Conservation (phyloP, 2,888 invertebrate genomes). For the Standfussiana lucernea region DNA sequence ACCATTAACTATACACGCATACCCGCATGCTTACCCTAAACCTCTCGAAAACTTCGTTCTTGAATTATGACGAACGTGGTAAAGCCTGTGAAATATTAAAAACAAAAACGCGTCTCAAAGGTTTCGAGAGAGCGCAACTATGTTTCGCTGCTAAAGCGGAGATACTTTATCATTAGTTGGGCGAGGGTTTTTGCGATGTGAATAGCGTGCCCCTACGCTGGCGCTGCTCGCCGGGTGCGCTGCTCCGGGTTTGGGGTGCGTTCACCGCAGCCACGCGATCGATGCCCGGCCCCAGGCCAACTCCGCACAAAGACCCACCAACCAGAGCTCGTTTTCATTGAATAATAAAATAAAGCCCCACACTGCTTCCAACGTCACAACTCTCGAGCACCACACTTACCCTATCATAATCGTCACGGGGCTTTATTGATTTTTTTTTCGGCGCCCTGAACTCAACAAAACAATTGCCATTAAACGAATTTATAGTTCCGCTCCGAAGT, state of each 20-base stretch:
- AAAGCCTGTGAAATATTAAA: constrained; percentile 50
- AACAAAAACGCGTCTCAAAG: constrained; percentile 54
- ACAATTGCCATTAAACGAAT: constrained; percentile 69
- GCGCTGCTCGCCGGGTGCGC: constrained; percentile 78
- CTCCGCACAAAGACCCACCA: constrained; percentile 79
- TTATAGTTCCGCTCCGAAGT: constrained; percentile 70
- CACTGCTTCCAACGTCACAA: constrained; percentile 71
- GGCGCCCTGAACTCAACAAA: constrained; percentile 48
- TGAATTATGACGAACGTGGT: constrained; percentile 66
- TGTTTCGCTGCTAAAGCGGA: constrained; percentile 61
- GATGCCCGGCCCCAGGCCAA: constrained; percentile 84
- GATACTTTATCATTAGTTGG: constrained; percentile 77
- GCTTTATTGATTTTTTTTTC: constrained; percentile 65
- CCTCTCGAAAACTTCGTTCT: constrained; percentile 71
- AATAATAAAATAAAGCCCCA: constrained; percentile 72
- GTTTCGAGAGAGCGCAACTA: constrained; percentile 52
- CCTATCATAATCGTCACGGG: constrained; percentile 64
- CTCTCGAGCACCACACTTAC: constrained; percentile 69
- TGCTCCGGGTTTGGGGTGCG: constrained; percentile 86
- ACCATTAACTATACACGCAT: constrained; percentile 85
- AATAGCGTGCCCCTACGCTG: constrained; percentile 76
- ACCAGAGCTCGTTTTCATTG: constrained; percentile 77
- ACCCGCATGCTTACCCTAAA: constrained; percentile 71
- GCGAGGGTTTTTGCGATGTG: constrained; percentile 77
- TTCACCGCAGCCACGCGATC: constrained; percentile 87